Conservation (phyloP, 2,797 vertebrate genomes). For the Thaleichthys pacificus region DNA sequence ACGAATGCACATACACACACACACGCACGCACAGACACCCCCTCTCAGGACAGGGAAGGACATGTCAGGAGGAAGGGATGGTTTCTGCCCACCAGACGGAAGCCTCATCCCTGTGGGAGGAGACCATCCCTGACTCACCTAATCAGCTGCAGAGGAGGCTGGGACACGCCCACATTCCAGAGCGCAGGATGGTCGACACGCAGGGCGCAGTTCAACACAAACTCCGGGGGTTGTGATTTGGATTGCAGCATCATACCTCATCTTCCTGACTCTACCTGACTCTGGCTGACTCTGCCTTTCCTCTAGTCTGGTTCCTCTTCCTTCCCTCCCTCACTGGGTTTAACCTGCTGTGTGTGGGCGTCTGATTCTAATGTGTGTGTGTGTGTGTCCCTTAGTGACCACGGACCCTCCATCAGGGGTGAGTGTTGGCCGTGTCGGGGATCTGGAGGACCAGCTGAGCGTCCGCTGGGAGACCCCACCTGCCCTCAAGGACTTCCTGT, state of each 20-base stretch:
- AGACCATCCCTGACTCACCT: constrained; percentile 22
- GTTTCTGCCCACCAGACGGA: constrained; percentile 22
- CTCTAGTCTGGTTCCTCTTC: not conserved
- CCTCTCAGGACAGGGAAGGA: constrained; percentile 62
- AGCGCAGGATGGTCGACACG: constrained; percentile 13
- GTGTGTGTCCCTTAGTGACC: constrained; percentile 69
- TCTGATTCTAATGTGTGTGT: not conserved
- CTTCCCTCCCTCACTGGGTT: not conserved
- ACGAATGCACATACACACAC: constrained; percentile 10
- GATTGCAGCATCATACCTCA: not conserved
- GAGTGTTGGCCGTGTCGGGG: constrained; percentile 82
- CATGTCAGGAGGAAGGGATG: constrained; percentile 48
- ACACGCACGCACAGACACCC: constrained; percentile 37
- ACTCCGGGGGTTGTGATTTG: not conserved
- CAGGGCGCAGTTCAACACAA: not conserved
- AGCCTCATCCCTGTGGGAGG: not conserved
- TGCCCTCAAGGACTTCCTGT: constrained; percentile 85
- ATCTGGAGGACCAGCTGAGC: constrained; percentile 85
- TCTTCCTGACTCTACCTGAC: too few species aligned
- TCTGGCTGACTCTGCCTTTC: not conserved
- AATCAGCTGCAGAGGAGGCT: constrained; percentile 53
- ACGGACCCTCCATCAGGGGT: constrained; percentile 82
- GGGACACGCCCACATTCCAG: constrained; percentile 62
- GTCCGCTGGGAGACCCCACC: constrained; percentile 85
- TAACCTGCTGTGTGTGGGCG: not conserved